A percentile compares a stretch with the other conserved stretches of the same genome.
Evolutionary conservation across 2,888 invertebrate species (phyloP).

Genomic region (Calameuta idolon): DNA sequence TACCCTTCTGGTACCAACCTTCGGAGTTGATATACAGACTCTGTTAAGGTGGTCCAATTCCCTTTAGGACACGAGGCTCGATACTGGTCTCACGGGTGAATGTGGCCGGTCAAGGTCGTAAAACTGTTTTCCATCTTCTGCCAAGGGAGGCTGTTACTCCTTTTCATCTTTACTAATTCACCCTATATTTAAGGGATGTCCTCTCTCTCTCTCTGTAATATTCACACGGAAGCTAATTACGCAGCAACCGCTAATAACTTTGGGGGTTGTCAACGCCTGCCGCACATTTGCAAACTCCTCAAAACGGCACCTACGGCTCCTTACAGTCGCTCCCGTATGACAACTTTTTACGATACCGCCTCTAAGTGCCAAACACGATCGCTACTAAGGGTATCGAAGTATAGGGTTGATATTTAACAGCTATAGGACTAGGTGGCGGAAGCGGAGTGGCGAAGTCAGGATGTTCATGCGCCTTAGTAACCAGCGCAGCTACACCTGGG

Average conservation of each 20-base stretch:
- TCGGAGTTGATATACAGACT: background rate
- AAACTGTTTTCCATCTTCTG: background rate
- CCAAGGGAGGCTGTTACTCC: too few relatives aligned
- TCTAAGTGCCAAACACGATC: background rate
- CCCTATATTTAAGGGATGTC: background rate
- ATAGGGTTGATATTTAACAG: background rate
- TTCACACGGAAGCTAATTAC: constrained; percentile 7
- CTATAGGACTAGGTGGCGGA: background rate
- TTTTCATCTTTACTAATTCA: background rate
- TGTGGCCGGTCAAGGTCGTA: background rate
- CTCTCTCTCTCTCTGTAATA: background rate
- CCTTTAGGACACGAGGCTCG: too few relatives aligned
- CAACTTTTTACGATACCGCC: background rate
- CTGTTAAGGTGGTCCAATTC: too few relatives aligned
- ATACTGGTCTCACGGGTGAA: too few relatives aligned
- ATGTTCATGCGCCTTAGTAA: background rate
- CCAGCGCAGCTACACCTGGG: background rate
- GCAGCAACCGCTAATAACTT: background rate
- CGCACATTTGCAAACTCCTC: background rate
- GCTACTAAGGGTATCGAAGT: background rate
- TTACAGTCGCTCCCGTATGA: background rate
- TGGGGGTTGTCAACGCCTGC: background rate
- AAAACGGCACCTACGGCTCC: background rate
- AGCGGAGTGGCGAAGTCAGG: background rate
- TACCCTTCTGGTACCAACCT: background rate